Percentiles rank a stretch among this genome's conserved stretches.
Conservation (phyloP, 2,888 invertebrate species). For the Eledone cirrhosa region DNA sequence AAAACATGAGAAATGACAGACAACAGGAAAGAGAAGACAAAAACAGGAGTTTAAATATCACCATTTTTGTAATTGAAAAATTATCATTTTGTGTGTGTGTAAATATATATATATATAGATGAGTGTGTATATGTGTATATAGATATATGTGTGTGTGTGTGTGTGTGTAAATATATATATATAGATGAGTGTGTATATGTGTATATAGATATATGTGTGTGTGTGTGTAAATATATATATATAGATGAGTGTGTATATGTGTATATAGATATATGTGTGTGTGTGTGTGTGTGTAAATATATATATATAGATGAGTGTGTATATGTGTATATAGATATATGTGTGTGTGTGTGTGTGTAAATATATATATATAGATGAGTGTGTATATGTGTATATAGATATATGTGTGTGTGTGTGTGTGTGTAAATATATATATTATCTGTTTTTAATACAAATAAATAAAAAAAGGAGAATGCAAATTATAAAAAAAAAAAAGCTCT, state of each 20-base stretch:
- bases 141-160: not conserved
- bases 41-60: no score
- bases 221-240: not conserved
- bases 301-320: not conserved
- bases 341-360: not conserved
- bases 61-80: no score
- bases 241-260: not conserved
- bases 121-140: not conserved
- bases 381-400: not conserved
- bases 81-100: no score
- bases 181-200: not conserved
- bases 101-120: not conserved
- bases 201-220: not conserved
- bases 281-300: not conserved
- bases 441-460: no score
- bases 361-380: not conserved
- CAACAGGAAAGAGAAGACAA: no score
- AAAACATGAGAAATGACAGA: no score
- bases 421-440: not conserved
- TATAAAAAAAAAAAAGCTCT: no score
- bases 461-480: no score
- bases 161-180: not conserved
- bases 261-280: not conserved
- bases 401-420: not conserved
- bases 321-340: not conserved